phyloP scores from a whole-genome alignment of 53 echinoderm and acorn worm genomes.

The Hippasteria phrygiana region DNA sequence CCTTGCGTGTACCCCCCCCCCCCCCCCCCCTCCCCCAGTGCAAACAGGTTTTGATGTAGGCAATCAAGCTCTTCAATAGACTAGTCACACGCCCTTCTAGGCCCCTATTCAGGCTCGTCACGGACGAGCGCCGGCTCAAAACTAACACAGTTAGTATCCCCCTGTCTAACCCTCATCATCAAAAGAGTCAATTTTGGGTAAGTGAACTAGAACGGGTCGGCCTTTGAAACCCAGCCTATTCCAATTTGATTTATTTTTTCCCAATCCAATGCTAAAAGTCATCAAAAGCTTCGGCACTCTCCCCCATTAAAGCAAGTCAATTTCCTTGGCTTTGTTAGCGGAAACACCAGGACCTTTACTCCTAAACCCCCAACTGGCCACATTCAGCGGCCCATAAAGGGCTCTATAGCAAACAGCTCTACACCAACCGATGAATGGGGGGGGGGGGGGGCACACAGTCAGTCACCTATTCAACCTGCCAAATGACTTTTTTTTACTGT shows the following conservation, averaged over 20 bases:
- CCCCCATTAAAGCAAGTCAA: constrained; percentile 35
- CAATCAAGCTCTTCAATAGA: constrained; percentile 21
- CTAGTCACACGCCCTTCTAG: constrained; percentile 5
- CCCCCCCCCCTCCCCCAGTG: too few species aligned
- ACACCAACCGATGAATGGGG: constrained; percentile 6
- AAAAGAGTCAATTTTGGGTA: constrained; percentile 13
- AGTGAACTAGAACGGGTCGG: constrained; percentile 41
- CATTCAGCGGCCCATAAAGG: constrained; percentile 19
- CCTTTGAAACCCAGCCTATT: background rate
- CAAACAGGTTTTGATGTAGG: background rate
- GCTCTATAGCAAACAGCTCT: background rate
- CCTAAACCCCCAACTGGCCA: background rate
- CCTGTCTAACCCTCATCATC: background rate
- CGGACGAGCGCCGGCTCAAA: background rate
- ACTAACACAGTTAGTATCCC: too few species aligned
- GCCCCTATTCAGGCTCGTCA: background rate
- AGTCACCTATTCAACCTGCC: constrained; percentile 16
- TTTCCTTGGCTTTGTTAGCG: constrained; percentile 59
- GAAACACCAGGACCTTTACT: background rate
- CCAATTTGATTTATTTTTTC: background rate
- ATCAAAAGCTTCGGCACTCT: background rate
- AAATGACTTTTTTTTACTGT: constrained; percentile 51
- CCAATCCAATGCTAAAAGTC: background rate
- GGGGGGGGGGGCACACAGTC: constrained; percentile 18
- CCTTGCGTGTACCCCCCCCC: too few species aligned